These are phyloP conservation scores for Cephus sareptanus DNA, from an alignment of 2,888 invertebrate genomes.

Conservation along the genomic window DNA sequence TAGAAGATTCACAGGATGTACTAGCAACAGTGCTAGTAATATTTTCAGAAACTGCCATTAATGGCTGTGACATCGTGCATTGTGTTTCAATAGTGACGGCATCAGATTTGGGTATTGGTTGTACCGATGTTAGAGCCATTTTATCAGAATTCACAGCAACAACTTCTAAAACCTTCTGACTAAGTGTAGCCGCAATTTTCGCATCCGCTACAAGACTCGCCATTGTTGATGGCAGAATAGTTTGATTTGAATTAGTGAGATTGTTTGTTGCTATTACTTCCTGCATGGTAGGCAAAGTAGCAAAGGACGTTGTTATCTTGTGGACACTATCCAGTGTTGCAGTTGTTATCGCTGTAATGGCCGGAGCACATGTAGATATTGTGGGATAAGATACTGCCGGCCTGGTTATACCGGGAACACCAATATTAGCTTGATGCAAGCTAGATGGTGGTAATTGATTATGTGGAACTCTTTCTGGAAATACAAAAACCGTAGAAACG, in stretches of 20 bases:
- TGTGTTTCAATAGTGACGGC: not conserved
- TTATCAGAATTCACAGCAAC: slow-evolving; percentile 23
- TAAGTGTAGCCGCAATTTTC: slow-evolving; percentile 55
- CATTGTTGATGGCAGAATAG: slow-evolving; percentile 38
- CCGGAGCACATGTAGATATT: slow-evolving; percentile 19
- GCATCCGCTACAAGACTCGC: slow-evolving; percentile 54
- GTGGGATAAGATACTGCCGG: slow-evolving; percentile 34
- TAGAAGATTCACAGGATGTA: not conserved
- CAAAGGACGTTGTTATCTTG: slow-evolving; percentile 23
- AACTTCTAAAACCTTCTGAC: slow-evolving; percentile 37
- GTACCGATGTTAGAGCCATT: not conserved
- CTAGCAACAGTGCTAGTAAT: not conserved
- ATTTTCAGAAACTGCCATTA: not conserved
- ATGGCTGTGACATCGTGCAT: not conserved
- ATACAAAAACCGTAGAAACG: slow-evolving; percentile 46
- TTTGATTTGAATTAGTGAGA: slow-evolving; percentile 40
- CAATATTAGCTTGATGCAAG: slow-evolving; percentile 56
- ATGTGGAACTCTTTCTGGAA: slow-evolving; percentile 42
- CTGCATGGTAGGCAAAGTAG: slow-evolving; percentile 24
- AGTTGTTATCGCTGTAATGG: not conserved
- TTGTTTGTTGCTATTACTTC: slow-evolving; percentile 29
- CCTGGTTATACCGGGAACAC: slow-evolving; percentile 45
- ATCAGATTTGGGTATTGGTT: not conserved
- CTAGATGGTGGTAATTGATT: slow-evolving; percentile 54
- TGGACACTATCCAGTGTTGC: slow-evolving; percentile 14